A percentile compares a stretch with the other conserved stretches of the same genome.
These are phyloP conservation scores for Zaprionus inermis DNA, from an alignment of 1,140 invertebrate species.

Conservation along the genomic window DNA sequence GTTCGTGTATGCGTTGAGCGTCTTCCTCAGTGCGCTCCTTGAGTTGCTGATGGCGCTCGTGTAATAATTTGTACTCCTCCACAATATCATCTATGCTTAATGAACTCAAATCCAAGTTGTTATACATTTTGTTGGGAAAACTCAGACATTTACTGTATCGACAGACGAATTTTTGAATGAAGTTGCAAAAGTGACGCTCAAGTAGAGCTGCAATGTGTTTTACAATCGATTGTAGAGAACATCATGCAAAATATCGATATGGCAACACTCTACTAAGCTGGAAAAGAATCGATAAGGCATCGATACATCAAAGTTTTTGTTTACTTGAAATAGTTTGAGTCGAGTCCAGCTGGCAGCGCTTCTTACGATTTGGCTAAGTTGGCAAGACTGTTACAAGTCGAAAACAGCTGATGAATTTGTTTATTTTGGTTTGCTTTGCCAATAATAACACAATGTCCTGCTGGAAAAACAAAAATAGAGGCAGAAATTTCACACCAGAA, in stretches of 20 bases:
- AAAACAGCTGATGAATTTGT: not conserved
- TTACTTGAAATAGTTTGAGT: too few relatives aligned
- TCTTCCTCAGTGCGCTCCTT: constrained; percentile 60
- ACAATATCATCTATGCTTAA: constrained; percentile 69
- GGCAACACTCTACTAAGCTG: not conserved
- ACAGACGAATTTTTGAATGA: constrained; percentile 35
- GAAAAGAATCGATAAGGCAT: not conserved
- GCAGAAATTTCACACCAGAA: constrained; percentile 35
- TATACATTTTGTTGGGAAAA: constrained; percentile 45
- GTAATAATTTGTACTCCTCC: constrained; percentile 70
- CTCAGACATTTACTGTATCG: not conserved
- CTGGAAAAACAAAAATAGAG: constrained; percentile 28
- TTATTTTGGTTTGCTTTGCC: constrained; percentile 17
- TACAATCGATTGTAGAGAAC: not conserved
- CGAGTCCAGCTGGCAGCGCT: not conserved
- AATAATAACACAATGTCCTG: constrained; percentile 25
- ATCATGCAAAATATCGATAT: not conserved
- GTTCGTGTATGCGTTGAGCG: constrained; percentile 72
- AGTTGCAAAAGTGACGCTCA: constrained; percentile 34
- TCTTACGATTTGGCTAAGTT: not conserved
- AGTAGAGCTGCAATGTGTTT: not conserved
- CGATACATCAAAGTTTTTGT: not conserved
- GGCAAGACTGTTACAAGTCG: not conserved
- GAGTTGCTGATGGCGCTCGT: constrained; percentile 62
- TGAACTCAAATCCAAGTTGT: constrained; percentile 59